Evolutionary conservation across 2,888 invertebrate genomes (phyloP), one percentile per base, ranked within the genome.

Genomic region (Glaucopsyche alexis): DNA sequence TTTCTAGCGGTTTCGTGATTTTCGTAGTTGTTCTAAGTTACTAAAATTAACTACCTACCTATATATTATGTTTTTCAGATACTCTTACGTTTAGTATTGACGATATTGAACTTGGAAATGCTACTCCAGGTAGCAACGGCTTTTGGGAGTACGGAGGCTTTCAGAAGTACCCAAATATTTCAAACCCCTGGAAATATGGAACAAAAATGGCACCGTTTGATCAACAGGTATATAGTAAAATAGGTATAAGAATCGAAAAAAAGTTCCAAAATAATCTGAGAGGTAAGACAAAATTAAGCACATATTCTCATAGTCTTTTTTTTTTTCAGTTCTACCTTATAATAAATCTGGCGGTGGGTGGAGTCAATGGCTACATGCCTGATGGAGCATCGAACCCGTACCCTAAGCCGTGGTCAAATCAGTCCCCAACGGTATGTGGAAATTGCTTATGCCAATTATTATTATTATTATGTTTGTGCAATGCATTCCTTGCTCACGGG

Each of bases 271-370:
- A 42, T 42, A 3, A 8, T 42, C 29, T 29, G 29, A 29, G 29
- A 42, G 8, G 42, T 6, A 7, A 7, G 42, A 42, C 42, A 42
- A 42, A 8, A 42, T 42, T 42, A 42, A 42, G 42, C 7, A 7
- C 42, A 1, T 8, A 42, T 42, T 7, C 42, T 42, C 8, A 8
- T 42, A 42, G 42, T 42, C 8, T 6, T 42, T 42, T 42, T 40
- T 65, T 5, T 72, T 86, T 88, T 76, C 80, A 92, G 92, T 94
- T 94, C 84, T 94, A 94, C 85, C 79, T 96, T 45, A 91, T 95
- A 69, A 85, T 96, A 76, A 95, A 95, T 84, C 78, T 95, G 74
- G 96, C 95, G 73, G 94, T 95, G n/a, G 95, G 95, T 11, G 95
- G 96, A 40, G 93, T 92, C 2, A 93, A 92, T 73, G 92, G 90